A percentile compares a stretch with the other conserved stretches of the same genome.
These are phyloP conservation scores for Mohoua ochrocephala DNA, from an alignment of 2,113 vertebrate species.

Conservation along the genomic window DNA sequence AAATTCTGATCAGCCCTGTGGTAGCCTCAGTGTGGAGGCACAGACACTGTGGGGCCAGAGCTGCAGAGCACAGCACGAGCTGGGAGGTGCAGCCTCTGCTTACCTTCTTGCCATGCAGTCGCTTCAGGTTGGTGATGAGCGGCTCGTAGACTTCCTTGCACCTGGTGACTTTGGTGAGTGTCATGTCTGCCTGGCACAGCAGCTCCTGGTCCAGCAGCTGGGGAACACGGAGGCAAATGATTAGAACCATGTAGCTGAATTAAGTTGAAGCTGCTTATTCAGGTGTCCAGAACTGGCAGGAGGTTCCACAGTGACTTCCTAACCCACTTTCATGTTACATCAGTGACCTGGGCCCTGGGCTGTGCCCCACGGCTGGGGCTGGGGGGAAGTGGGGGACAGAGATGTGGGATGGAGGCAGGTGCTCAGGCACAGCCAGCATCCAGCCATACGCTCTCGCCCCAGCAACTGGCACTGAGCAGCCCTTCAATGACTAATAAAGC, in stretches of 20 bases:
- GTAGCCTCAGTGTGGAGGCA: rapidly evolving
- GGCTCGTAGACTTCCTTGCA: not conserved
- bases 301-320: not conserved
- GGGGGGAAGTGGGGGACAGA: not conserved
- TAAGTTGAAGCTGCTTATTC: not conserved
- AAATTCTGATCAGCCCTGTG: rapidly evolving
- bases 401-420: not conserved
- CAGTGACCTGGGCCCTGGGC: no score
- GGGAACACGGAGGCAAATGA: rapidly evolving
- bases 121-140: not conserved
- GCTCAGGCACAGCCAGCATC: rapidly evolving
- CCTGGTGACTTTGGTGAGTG: not conserved
- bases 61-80: rapidly evolving
- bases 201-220: not conserved
- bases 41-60: rapidly evolving
- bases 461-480: rapidly evolving
- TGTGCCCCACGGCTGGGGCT: not conserved
- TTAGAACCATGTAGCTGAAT: rapidly evolving
- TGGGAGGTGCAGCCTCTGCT: not conserved
- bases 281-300: not conserved
- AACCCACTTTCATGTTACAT: rapidly evolving
- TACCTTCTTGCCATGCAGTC: not conserved
- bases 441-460: rapidly evolving
- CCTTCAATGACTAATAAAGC: not conserved
- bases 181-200: slow-evolving; percentile 10